Base-by-base conservation (phyloP, 2,113 vertebrate genomes). In the Tenebrosternarchus preto region DNA sequence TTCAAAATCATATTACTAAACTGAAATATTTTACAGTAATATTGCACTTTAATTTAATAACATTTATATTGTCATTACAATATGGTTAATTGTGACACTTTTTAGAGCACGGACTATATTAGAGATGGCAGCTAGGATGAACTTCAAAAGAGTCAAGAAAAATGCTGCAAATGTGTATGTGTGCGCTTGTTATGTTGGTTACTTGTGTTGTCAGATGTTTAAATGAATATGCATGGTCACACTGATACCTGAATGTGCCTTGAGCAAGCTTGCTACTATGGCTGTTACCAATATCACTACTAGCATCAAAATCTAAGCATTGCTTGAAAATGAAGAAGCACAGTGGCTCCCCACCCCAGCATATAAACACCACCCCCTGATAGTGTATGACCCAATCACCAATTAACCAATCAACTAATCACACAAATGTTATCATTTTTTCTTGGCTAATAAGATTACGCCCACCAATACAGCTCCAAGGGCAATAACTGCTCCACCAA, bases 381-480 rank as follows among this genome's bases (percentile, higher is more conserved):
- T 71, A 83, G 83, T 90, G 88, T 89, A 85, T 90, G 88, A 92
- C 90, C 88, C 87, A 84, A 81, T 87, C 77, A 73, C 77, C 61
- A 86, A 39, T 46, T 43, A 24, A 84, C 50, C 83, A 22, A 83
- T 82, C 64, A 71, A 78, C 80, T 71, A 83, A 86, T 87, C 85
- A 68, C 76, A 33, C 63, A n/a, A 31, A 20, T 77, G 75, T 31
- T 85, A 86, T 91, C 91, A 94, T 88, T 94, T 93, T 86, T 92
- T 93, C 80, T 86, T 92, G 2, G 91, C 91, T 84, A 93, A 82
- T 86, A 94, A 83, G 78, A 94, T 71, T 67, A 86, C 87, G 80
- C 92, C 93, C 78, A 94, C 82, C 83, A 94, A 85, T 78, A 93
- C 88, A 79, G 93, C 93, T 61, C 92, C 93, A 31, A 88, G 89